Conservation (phyloP, 2,113 vertebrate species). For the Istiophorus platypterus region DNA sequence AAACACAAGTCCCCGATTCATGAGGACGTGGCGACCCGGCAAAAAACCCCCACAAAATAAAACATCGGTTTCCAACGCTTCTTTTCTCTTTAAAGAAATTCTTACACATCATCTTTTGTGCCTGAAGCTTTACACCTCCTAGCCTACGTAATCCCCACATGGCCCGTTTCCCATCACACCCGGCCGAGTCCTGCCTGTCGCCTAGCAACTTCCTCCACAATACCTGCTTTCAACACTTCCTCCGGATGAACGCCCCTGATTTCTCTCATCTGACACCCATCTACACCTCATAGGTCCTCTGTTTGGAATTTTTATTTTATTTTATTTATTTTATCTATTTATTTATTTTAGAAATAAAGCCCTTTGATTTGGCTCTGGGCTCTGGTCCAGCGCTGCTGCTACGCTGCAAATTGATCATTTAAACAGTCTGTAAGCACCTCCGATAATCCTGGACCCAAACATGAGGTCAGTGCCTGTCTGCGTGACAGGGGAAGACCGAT, state of each 20-base stretch:
- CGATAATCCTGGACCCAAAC: slow-evolving; percentile 28
- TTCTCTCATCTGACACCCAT: slow-evolving; percentile 7
- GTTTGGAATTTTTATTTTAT: not conserved
- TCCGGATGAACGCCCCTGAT: slow-evolving; percentile 2
- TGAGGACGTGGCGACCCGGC: not conserved
- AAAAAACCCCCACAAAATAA: no score
- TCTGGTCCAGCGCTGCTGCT: not conserved
- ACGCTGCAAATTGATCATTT: not conserved
- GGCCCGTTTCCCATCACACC: slow-evolving; percentile 38
- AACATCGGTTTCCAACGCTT: not conserved
- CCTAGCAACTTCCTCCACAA: slow-evolving; percentile 59
- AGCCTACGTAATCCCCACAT: slow-evolving; percentile 28
- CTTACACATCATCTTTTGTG: not conserved
- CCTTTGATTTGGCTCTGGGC: not conserved
- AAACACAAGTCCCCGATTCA: not conserved
- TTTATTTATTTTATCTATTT: no score
- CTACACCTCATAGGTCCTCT: not conserved
- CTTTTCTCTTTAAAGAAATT: slow-evolving; percentile 1
- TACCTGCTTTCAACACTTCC: slow-evolving; percentile 1
- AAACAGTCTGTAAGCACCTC: slow-evolving; percentile 9
- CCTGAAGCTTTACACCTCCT: slow-evolving; percentile 20
- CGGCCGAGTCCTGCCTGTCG: slow-evolving; percentile 40
- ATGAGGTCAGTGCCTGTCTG: slow-evolving; percentile 29
- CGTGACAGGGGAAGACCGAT: slow-evolving; percentile 69
- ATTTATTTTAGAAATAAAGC: not conserved